Base-by-base conservation (phyloP, 2,113 vertebrate genomes). In the Campylomormyrus numenius region DNA sequence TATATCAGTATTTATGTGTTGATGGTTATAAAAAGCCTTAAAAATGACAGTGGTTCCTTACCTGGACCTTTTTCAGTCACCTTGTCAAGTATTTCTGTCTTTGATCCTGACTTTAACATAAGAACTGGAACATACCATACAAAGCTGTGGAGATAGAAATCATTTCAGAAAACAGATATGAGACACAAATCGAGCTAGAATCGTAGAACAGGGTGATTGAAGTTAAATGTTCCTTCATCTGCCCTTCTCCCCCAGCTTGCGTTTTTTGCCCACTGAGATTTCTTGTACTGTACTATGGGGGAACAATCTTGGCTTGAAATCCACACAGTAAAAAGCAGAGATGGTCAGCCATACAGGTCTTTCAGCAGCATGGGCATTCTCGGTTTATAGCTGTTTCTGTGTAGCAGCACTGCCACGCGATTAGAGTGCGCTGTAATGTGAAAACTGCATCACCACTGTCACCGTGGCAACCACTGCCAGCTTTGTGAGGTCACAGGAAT, bases 71-170 rank as follows among this genome's bases (percentile, higher is more conserved):
- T 92, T 19, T n/a, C 27, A 52, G 17, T 58, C n/a, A 93, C 13
- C 39, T 42, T 42, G 39, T 42, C 39, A 42, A 42, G 39, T 42
- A 39, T 39, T 39, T 42, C 39, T 42, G 39, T 42, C 39, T 4
- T 42, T 6, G 2, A 19, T 84, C 0, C 1, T 0, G 0, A 5
- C 85, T 0, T 96, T 90, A 91, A 89, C 53, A 92, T 94, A 2
- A 88, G 93, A 91, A 99, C 90, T 0, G 96, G 96, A 21, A 97
- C 4, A 0, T 95, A 89, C 98, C 98, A 99, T 62, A 0, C 58
- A 91, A 95, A 95, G 85, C 97, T 99, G 94, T 31, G 90, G 17
- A 89, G 45, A 88, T 10, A 35, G 11, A 90, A 35, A 58, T 35
- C 3, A 48, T 45, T 48, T 48, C 39, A 45, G 45, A n/a, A 46